Evolutionary conservation across 2,797 vertebrate species (phyloP), one percentile per base, ranked within the genome.

Genomic region (Geotria australis): DNA sequence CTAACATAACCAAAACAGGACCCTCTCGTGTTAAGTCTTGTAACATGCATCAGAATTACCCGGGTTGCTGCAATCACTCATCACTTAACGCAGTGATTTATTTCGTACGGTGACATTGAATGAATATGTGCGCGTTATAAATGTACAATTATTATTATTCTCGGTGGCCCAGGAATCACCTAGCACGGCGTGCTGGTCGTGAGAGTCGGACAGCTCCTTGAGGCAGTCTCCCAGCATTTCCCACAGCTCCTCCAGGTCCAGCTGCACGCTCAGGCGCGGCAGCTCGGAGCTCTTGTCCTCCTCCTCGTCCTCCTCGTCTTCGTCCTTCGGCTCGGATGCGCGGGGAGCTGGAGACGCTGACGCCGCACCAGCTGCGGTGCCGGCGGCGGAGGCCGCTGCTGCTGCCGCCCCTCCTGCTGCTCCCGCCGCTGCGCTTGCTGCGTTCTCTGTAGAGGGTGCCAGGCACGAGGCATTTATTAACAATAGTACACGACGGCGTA

Each of bases 151-250:
- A 24, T n/a, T n/a, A n/a, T n/a, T n/a, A n/a, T n/a, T n/a, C n/a
- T 38, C 24, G 38, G 38, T 24, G 24, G 24, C 38, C 38, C 24
- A 38, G 9, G 49, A 12, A 66, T 49, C 66, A 89, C 86, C 86
- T 62, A 94, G 68, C 47, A 94, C 86, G 0, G 86, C 86, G 60
- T 93, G 86, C 65, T 93, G 85, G 69, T 94, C 86, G 63, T 94
- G 85, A 2, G 85, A 94, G 66, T 94, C 86, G 66, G 91, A 85
- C 57, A 94, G 72, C 65, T 94, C 86, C 66, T 94, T 94, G 60
- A 94, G 73, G 64, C 86, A 94, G 69, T 94, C 86, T 3, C 86
- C 85, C 2, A 93, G 73, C 86, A 94, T 94, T 68, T 88, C 81
- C 86, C 86, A 94, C 2, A 94, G 70, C 64, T 94, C 86, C 57